Evolutionary conservation across 2,113 vertebrate species (phyloP).

Genomic region (Oriolus oriolus): DNA sequence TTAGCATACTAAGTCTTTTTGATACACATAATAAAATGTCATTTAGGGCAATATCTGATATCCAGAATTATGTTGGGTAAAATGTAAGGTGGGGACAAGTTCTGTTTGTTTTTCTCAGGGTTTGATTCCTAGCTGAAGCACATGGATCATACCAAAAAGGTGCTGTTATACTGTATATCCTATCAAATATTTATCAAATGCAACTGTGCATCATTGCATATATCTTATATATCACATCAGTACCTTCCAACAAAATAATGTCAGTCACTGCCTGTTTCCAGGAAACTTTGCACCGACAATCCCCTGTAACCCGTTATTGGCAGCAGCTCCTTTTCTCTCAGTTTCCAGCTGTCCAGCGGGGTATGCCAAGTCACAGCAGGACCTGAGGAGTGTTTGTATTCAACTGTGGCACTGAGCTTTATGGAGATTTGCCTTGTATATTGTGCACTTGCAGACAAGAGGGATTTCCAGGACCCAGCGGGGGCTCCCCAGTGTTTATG

Average conservation of each 20-base stretch:
- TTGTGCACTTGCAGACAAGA: conserved; percentile 82
- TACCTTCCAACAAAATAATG: conserved; percentile 67
- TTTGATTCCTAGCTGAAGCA: conserved; percentile 14
- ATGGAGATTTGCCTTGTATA: conserved; percentile 72
- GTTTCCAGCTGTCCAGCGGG: conserved; percentile 93
- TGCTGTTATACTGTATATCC: neutral
- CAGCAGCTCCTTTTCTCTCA: conserved; percentile 79
- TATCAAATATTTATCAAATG: neutral
- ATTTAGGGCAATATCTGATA: conserved; percentile 68
- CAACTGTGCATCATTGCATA: neutral
- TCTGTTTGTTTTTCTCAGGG: conserved; percentile 41
- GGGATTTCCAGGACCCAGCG: conserved; percentile 84
- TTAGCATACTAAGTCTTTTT: conserved; percentile 65
- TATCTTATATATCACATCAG: conserved; percentile 29
- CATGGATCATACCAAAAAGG: neutral
- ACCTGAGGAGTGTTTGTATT: conserved; percentile 83
- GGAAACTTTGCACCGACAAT: conserved; percentile 73
- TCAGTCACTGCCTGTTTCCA: conserved; percentile 43
- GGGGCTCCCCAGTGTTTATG: conserved; percentile 79
- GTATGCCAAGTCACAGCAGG: conserved; percentile 96
- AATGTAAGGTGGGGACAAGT: conserved; percentile 47
- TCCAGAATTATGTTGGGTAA: conserved; percentile 63
- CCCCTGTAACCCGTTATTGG: conserved; percentile 81
- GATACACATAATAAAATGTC: conserved; percentile 62
- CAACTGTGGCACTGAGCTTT: conserved; percentile 73